Base-by-base conservation (phyloP, 2,113 vertebrate species). In the Polyodon spathula region DNA sequence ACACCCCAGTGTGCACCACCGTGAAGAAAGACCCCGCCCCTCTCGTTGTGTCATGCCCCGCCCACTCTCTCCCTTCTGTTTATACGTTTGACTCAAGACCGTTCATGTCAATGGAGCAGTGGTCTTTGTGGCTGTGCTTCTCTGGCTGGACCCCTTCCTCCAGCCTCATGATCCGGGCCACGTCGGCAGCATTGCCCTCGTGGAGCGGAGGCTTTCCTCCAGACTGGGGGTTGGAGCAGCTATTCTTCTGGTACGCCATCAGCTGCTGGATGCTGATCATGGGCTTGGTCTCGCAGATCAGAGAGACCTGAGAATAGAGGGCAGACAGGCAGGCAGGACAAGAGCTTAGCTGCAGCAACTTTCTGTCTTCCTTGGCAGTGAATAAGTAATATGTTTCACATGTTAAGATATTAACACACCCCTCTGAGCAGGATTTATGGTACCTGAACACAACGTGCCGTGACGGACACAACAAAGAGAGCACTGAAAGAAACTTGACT, bases 1-100 rank as follows among this genome's bases (percentile, higher is more conserved):
- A n/a, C n/a, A n/a, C n/a, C n/a, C n/a, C n/a, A n/a, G n/a, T n/a
- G n/a, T n/a, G n/a, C n/a, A n/a, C n/a, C n/a, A n/a, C n/a, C n/a
- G n/a, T n/a, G n/a, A n/a, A n/a, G n/a, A n/a, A n/a, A n/a, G n/a
- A n/a, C n/a, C n/a, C n/a, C n/a, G n/a, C n/a, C n/a, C n/a, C 15
- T 37, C n/a, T 41, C 12, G 16, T 7, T 37, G 51, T 37, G 44
- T 6, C 50, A 15, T 37, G 14, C 54, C n/a, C n/a, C 8, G n/a
- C 40, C 15, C 12, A 14, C 6, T n/a, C 42, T 16, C 7, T 4
- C 40, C 12, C 83, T 14, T 38, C 0, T 59, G 10, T n/a, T n/a
- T 87, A 98, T 76, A 98, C 95, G 0, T 94, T 97, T 58, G 95
- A 97, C 84, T 98, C 95, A 42, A 98, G 85, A 66, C 95, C 92